Base-by-base conservation (phyloP, 2,797 vertebrate genomes). In the Schizopygopsis pylzovi region DNA sequence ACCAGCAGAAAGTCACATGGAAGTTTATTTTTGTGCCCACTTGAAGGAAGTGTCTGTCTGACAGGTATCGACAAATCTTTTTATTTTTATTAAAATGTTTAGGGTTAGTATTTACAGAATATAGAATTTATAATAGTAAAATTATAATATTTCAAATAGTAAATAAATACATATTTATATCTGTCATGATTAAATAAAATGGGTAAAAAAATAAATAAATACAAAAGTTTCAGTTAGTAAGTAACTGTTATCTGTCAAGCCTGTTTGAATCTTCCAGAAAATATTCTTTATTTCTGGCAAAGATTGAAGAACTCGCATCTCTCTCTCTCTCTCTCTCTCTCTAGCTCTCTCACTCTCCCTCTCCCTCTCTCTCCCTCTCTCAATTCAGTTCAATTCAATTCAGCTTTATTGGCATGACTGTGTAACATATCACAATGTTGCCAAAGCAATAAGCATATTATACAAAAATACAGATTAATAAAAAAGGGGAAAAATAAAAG, bases 331-430 rank as follows among this genome's bases (percentile, higher is more conserved):
- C 52, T 86, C 83, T 71, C 82, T 88, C 82, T 45, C 70, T 6
- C n/a, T n/a, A n/a, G n/a, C n/a, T n/a, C n/a, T n/a, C n/a, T n/a
- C n/a, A n/a, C n/a, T n/a, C n/a, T n/a, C n/a, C n/a, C 18, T 16
- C 79, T 85, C 81, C 73, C 82, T 89, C 82, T 80, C 82, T 47
- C 39, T 52, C 43, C n/a, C n/a, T n/a, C n/a, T n/a, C n/a, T n/a
- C n/a, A n/a, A n/a, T n/a, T n/a, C n/a, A n/a, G n/a, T n/a, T n/a
- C n/a, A n/a, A n/a, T n/a, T n/a, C n/a, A n/a, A n/a, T n/a, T n/a
- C n/a, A n/a, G n/a, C n/a, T n/a, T n/a, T n/a, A n/a, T n/a, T n/a
- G n/a, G n/a, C n/a, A n/a, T n/a, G n/a, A n/a, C n/a, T n/a, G n/a
- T n/a, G n/a, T n/a, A n/a, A n/a, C n/a, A n/a, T n/a, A n/a, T n/a